Percentiles rank a stretch among this genome's conserved stretches.
Conservation (phyloP, 2,888 invertebrate genomes). For the Drosophila picticornis region DNA sequence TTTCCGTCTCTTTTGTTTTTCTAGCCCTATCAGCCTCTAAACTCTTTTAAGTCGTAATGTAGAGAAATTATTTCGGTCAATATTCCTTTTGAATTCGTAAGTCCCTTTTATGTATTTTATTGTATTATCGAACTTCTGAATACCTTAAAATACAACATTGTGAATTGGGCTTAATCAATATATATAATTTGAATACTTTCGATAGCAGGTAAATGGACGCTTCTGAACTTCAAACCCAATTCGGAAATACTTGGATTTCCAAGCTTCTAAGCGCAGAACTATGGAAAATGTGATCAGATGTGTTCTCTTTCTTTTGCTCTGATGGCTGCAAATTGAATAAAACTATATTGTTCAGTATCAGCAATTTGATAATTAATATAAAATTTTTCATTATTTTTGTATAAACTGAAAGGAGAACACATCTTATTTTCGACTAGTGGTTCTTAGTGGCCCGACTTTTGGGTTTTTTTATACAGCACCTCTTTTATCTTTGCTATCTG, state of each 20-base stretch:
- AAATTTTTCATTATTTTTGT: background rate
- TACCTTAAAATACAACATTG: background rate
- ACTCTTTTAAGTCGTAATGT: background rate
- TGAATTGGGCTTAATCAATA: background rate
- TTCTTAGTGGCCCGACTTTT: background rate
- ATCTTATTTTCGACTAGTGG: background rate
- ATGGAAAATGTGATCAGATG: fast-evolving
- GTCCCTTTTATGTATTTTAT: background rate
- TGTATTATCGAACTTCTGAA: background rate
- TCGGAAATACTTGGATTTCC: background rate
- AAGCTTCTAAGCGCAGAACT: background rate
- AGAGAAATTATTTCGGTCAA: background rate
- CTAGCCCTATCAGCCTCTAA: background rate
- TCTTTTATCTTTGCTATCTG: background rate
- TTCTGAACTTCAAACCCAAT: background rate
- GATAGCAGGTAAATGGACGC: background rate
- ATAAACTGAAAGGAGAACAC: background rate
- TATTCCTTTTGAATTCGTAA: background rate
- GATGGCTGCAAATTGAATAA: background rate
- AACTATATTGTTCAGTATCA: background rate
- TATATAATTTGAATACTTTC: background rate
- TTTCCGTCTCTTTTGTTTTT: background rate
- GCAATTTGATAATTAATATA: background rate
- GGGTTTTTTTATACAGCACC: background rate
- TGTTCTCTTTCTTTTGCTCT: background rate